These are phyloP conservation scores for Euleptes europaea DNA, from an alignment of 2,113 vertebrate species.

Conservation along the genomic window DNA sequence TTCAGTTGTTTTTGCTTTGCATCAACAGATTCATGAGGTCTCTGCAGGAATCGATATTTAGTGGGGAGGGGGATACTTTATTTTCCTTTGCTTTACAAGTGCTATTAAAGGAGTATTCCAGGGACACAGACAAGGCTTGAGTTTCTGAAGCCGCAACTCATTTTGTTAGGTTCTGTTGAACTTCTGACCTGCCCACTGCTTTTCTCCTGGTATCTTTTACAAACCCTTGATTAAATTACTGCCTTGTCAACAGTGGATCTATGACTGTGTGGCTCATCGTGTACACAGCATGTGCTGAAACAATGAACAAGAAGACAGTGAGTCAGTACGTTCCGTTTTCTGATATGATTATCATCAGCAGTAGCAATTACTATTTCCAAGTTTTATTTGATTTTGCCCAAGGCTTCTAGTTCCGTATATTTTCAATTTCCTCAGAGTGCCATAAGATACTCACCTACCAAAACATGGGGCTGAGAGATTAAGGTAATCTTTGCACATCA, in stretches of 20 bases:
- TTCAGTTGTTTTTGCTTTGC: not conserved
- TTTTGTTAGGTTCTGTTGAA: not conserved
- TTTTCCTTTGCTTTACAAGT: not conserved
- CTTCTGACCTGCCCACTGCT: slow-evolving; percentile 1
- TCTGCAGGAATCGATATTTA: not conserved
- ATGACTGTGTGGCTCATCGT: not conserved
- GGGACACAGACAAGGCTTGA: not conserved
- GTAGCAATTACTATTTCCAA: not conserved
- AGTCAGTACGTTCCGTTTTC: not conserved
- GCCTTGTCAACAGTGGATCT: not conserved
- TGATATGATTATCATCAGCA: slow-evolving; percentile 11
- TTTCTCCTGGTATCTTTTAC: slow-evolving; percentile 1
- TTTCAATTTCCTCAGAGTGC: not conserved
- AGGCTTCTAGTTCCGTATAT: not conserved
- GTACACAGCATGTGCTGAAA: not conserved
- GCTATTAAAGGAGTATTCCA: slow-evolving; percentile 3
- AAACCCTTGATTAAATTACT: slow-evolving; percentile 7
- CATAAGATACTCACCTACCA: not conserved
- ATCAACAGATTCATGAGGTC: not conserved
- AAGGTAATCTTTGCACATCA: not conserved
- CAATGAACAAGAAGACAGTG: not conserved
- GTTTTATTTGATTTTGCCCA: not conserved
- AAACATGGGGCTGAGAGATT: not conserved
- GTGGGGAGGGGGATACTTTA: not conserved
- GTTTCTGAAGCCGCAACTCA: slow-evolving; percentile 19